phyloP scores from a whole-genome alignment of 2,797 vertebrate genomes.

The Chlorospingus flavigularis region DNA sequence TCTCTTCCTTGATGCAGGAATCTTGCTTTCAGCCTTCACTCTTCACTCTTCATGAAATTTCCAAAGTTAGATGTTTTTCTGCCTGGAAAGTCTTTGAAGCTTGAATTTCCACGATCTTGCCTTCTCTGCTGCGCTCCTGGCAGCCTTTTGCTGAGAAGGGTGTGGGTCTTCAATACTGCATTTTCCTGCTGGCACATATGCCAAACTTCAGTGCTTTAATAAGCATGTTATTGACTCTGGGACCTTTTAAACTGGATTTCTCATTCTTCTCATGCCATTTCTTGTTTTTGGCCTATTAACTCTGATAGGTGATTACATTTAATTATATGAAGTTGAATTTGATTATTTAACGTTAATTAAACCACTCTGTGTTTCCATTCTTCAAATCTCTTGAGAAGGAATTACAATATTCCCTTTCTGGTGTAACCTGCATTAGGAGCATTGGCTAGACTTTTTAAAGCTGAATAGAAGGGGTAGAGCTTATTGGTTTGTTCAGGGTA shows the following conservation, averaged over 20 bases:
- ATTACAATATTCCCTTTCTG: background rate
- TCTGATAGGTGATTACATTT: slow-evolving; percentile 17
- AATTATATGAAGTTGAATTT: slow-evolving; percentile 35
- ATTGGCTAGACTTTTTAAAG: background rate
- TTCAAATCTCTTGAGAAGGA: background rate
- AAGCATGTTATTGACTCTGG: background rate
- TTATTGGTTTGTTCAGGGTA: background rate
- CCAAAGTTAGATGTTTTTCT: background rate
- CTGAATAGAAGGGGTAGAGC: background rate
- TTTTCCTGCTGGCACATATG: background rate
- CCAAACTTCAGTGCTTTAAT: background rate
- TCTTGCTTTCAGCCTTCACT: background rate
- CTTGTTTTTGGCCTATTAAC: slow-evolving; percentile 33
- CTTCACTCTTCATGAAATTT: background rate
- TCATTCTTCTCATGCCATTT: background rate
- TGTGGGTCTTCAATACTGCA: background rate
- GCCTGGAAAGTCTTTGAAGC: background rate
- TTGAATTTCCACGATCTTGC: background rate
- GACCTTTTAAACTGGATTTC: background rate
- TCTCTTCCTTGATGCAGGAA: background rate
- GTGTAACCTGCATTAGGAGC: background rate
- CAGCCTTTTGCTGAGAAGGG: background rate
- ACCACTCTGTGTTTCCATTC: background rate
- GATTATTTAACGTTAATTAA: slow-evolving; percentile 57
- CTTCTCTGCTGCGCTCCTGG: background rate